phyloP scores from a whole-genome alignment of 2,113 vertebrate species.

The Pan paniscus region DNA sequence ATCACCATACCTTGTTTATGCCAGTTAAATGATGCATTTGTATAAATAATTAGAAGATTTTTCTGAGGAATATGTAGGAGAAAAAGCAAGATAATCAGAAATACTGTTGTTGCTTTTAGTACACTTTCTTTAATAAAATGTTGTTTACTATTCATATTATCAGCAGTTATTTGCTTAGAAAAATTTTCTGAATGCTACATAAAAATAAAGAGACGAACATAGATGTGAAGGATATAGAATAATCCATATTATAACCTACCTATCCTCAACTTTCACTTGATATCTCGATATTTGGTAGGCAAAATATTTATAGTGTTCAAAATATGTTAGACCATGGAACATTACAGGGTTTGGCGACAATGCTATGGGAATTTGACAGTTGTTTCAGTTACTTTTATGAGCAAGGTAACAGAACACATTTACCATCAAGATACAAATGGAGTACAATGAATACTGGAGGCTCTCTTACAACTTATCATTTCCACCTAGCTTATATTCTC shows the following conservation, averaged over 20 bases:
- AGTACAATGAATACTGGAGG: fast-evolving
- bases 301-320: background rate
- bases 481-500: background rate
- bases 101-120: background rate
- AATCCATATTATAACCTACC: background rate
- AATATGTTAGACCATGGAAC: background rate
- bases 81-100: background rate
- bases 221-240: background rate
- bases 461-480: background rate
- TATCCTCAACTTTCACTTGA: background rate
- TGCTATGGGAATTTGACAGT: background rate
- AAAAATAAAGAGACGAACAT: background rate
- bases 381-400: background rate
- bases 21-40: background rate
- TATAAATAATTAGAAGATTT: background rate
- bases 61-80: background rate
- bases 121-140: background rate
- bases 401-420: background rate
- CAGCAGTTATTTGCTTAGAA: background rate
- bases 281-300: background rate
- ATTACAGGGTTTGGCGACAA: background rate
- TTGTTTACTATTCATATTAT: background rate
- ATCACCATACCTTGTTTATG: background rate
- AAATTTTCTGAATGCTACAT: background rate
- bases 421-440: background rate